These are phyloP conservation scores for Anniella stebbinsi DNA, from an alignment of 2,797 vertebrate species.

Conservation along the genomic window DNA sequence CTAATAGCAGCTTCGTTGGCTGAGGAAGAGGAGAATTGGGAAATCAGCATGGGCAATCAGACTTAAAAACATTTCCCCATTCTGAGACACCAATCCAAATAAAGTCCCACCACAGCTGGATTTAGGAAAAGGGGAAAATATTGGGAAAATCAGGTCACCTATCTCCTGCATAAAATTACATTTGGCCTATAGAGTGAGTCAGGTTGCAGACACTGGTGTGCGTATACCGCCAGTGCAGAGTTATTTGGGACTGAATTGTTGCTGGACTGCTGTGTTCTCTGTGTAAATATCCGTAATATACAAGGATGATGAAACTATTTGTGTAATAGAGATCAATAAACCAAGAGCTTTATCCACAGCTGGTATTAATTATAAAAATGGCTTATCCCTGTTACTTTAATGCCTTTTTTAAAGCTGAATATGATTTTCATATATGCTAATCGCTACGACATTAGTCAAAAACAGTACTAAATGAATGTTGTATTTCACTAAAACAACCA, in stretches of 20 bases:
- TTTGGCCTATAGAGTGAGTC: neutral
- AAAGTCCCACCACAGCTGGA: neutral
- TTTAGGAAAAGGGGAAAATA: neutral
- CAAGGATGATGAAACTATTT: neutral
- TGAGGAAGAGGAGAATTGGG: neutral
- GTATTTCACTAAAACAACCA: neutral
- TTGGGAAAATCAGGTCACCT: neutral
- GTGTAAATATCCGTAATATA: neutral
- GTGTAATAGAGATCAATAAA: neutral
- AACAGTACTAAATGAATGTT: neutral
- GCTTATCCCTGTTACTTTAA: constrained; percentile 18
- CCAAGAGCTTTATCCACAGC: neutral
- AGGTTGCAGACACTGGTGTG: neutral
- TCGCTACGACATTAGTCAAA: neutral
- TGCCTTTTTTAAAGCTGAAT: neutral
- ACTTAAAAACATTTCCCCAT: neutral
- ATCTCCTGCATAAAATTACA: neutral
- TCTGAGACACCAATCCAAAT: neutral
- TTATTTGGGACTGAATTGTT: neutral
- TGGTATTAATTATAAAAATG: constrained; percentile 20
- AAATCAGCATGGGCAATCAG: neutral
- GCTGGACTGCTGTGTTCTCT: neutral
- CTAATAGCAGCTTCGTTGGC: neutral
- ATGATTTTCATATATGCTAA: constrained; percentile 12
- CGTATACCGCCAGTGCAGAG: neutral